Evolutionary conservation across 2,888 invertebrate species (phyloP).

Genomic region (Agrochola litura): DNA sequence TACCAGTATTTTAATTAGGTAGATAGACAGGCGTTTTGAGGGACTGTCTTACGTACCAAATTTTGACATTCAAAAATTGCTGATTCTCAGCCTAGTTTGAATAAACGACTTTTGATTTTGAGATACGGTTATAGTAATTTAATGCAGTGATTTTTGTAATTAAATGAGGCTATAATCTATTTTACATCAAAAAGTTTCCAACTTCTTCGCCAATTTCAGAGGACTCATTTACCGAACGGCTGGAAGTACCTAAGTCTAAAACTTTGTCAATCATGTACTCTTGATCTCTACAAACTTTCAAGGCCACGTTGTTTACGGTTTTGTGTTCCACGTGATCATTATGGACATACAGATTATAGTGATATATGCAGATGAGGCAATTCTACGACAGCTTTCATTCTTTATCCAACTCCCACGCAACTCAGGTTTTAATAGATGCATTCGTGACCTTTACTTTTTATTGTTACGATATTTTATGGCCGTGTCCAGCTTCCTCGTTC

Average conservation of each 20-base stretch:
- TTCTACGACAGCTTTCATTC: conserved; percentile 15
- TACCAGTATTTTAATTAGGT: too few species aligned
- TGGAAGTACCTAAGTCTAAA: not conserved
- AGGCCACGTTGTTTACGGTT: conserved; percentile 18
- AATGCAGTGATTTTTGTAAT: too few species aligned
- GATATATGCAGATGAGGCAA: conserved; percentile 22
- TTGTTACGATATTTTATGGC: conserved; percentile 16
- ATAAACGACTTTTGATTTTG: too few species aligned
- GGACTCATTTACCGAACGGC: not conserved
- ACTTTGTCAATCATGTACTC: conserved; percentile 20
- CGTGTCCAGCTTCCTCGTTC: conserved; percentile 8
- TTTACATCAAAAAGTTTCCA: not conserved
- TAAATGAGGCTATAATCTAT: not conserved
- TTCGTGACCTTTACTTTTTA: conserved; percentile 39
- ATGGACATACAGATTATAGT: not conserved
- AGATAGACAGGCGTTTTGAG: too few species aligned
- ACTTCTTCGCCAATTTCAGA: not conserved
- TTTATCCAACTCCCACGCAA: conserved; percentile 26
- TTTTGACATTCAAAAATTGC: too few species aligned
- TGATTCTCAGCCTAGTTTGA: too few species aligned
- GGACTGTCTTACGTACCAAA: too few species aligned
- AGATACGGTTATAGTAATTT: too few species aligned
- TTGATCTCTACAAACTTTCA: conserved; percentile 23
- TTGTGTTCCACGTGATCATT: conserved; percentile 3
- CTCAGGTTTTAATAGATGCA: conserved; percentile 12